Base-by-base conservation (phyloP, 2,888 invertebrate genomes). In the Sesamia inferens region DNA sequence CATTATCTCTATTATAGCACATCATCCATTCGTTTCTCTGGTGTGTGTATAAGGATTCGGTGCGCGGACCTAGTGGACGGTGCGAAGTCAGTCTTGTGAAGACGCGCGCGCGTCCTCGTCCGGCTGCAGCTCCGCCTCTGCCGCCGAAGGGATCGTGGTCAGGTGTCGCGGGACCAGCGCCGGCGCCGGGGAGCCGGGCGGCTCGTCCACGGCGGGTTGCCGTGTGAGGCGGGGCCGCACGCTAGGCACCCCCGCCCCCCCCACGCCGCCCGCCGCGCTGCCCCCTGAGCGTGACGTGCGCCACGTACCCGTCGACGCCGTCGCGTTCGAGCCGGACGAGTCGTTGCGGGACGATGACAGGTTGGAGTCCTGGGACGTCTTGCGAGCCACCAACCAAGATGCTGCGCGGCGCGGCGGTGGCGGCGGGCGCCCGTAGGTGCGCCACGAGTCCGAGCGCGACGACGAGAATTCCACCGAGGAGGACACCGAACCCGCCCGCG, bases 321-420 rank as follows among this genome's bases (percentile, higher is more conserved):
- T 98, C 24, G 98, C 98, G 42, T 97, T 98, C 10, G 99, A 98
- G 3, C 98, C 98, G 0, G 98, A 98, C 19, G 99, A 99, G 93
- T 99, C 99, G 94, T 99, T 99, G 68, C 99, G 96, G 39, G 99
- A 99, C 87, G 98, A 98, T 64, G 98, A 98, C 83, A 99, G 95
- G 93, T 98, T 99, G 8, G 99, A 99, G 92, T 99, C 99, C 92
- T 99, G 99, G 16, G 98, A 98, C 0, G 99, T 98, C 94, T 99
- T 99, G 69, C 99, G 96, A n/a, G 98, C 98, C 44, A 99, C 98
- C 78, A 98, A 96, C 99, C 99, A 99, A 0, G 98, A 98, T 0
- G 98, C 98, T 65, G 98, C 98, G 83, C 98, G 97, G 70, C 98
- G 96, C 89, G 98, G 97, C 1, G 98, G 98, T 0, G 98, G 98